These are phyloP conservation scores for Marcusenius ussheri DNA, from an alignment of 2,113 vertebrate species.

Conservation along the genomic window DNA sequence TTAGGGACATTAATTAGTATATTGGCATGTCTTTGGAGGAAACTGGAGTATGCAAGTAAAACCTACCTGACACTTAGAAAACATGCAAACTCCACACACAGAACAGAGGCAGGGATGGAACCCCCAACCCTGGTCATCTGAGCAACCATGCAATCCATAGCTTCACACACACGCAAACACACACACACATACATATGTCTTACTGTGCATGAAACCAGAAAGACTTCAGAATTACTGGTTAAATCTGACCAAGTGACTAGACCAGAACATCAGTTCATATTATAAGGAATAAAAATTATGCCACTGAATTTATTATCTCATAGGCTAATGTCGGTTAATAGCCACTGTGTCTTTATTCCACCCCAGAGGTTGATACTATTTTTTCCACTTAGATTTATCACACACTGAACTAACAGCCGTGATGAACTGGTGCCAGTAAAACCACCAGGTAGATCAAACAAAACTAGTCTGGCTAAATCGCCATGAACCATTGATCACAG, in stretches of 20 bases:
- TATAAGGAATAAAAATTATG: background rate
- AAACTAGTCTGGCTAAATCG: background rate
- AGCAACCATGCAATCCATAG: background rate
- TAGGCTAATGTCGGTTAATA: background rate
- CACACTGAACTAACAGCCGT: background rate
- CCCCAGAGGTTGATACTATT: background rate
- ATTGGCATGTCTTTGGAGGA: background rate
- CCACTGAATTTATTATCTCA: background rate
- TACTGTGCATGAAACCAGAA: background rate
- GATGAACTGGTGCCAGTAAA: background rate
- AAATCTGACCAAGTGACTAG: background rate
- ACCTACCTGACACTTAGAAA: background rate
- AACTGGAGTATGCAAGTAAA: background rate
- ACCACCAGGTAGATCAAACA: background rate
- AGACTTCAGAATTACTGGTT: background rate
- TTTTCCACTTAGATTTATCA: background rate
- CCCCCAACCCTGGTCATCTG: background rate
- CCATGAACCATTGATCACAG: background rate
- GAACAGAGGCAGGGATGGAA: background rate
- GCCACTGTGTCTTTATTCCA: background rate
- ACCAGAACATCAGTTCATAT: slow-evolving; percentile 13
- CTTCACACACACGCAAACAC: background rate
- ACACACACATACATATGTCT: background rate
- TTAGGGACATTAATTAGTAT: background rate
- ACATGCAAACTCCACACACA: background rate